Base-by-base conservation (phyloP, 2,113 vertebrate species). In the Prietella phreatophila region DNA sequence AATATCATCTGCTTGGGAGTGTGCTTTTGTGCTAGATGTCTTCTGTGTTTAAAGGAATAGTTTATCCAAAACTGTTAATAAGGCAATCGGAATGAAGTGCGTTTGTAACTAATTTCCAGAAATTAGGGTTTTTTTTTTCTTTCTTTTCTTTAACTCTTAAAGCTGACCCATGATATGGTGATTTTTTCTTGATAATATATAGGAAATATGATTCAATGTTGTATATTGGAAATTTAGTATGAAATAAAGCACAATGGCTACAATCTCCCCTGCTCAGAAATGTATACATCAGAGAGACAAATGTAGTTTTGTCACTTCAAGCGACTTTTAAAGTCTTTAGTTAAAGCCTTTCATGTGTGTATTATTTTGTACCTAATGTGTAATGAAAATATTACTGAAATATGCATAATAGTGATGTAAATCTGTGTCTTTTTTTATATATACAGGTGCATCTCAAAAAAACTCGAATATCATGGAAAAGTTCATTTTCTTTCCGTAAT, bases 1-100 rank as follows among this genome's bases (percentile, higher is more conserved):
- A 89, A 89, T 83, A 87, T 83, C 27, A 73, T 78, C 56, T 58
- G 81, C 56, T 71, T 85, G 42, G 36, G 58, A 11, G 30, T n/a
- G 15, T 36, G 61, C n/a, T 65, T 47, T 85, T 71, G 63, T 78
- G 71, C 30, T 15, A 69, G 67, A 47, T 82, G 50, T 56, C 76
- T 76, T n/a, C 42, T 65, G 13, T 17, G n/a, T 50, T 82, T 39
- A 27, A 53, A 79, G 33, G n/a, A 78, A 50, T 63, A 25, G 27
- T 30, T 61, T 22, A 42, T 83, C 50, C 25, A 73, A 47, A 33
- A 42, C 55, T 50, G 69, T 39, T 36, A 88, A 75, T 58, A 39
- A 42, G 25, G 17, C 25, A 3, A 2, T 50, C n/a, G 22, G 73
- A 79, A 78, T 53, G 84, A 76, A 11, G 19, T 39, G 1, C 4